Base-by-base conservation (phyloP, 2,113 vertebrate genomes). In the Anguilla rostrata region DNA sequence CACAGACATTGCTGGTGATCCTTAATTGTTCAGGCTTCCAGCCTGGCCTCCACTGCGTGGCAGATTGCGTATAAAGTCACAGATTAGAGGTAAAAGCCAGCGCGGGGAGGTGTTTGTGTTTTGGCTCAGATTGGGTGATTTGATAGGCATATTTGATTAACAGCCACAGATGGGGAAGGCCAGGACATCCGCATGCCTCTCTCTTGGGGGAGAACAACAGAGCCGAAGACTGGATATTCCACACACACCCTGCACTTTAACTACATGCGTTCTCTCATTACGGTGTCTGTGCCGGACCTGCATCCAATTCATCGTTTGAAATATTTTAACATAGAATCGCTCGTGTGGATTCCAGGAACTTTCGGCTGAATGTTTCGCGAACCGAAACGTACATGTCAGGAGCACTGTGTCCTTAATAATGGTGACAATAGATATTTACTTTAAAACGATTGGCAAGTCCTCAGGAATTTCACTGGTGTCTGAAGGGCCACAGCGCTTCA, bases 1-100 rank as follows among this genome's bases (percentile, higher is more conserved):
- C 6, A 1, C 71, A 34, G 7, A 66, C 18, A 66, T 66, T 20
- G 60, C 60, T 66, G 60, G 60, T 20, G 60, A 66, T 66, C 71
- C n/a, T 34, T 34, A 22, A 34, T 75, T 75, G 34, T n/a, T 9
- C n/a, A 11, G 26, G 71, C 71, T 75, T 12, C 26, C 71, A 75
- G 71, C n/a, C n/a, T n/a, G 26, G 26, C 20, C 29, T 29, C 26
- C 71, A 11, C 71, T 34, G 26, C 14, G n/a, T 75, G 71, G 9
- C 71, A 75, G 71, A 75, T 75, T 75, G 71, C 34, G 26, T n/a
- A 75, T 75, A 75, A 75, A 75, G 71, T 75, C 71, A 75, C 3
- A 75, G 71, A 75, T 75, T 75, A 75, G 71, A 75, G n/a, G 26
- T 75, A 29, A 75, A 75, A 34, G 34, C 71, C 71, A n/a, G 20